Percentiles rank a stretch among this genome's conserved stretches.
phyloP scores from a whole-genome alignment of 2,888 invertebrate species.

The Macroteleia sp. region DNA sequence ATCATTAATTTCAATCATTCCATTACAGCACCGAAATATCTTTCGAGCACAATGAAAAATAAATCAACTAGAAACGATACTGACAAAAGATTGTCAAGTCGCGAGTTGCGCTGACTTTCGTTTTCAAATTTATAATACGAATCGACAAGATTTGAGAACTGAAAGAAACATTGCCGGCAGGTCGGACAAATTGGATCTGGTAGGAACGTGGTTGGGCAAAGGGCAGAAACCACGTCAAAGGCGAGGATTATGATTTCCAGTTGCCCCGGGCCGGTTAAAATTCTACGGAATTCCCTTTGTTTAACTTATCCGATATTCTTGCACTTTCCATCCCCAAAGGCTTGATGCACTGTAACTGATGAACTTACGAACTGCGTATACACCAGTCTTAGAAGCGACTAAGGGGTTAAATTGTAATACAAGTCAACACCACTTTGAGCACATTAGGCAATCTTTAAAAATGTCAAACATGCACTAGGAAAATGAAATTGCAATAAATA shows the following conservation, averaged over 20 bases:
- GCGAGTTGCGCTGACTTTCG: too few relatives aligned
- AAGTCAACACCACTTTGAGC: too few relatives aligned
- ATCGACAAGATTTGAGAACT: constrained; percentile 48
- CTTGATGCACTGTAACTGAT: constrained; percentile 41
- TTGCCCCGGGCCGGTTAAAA: constrained; percentile 61
- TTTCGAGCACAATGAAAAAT: too few relatives aligned
- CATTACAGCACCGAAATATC: too few relatives aligned
- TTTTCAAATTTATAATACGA: constrained; percentile 24
- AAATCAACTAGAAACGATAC: background rate
- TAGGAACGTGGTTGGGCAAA: constrained; percentile 37
- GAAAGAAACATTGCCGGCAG: constrained; percentile 52
- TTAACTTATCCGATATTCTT: constrained; percentile 62
- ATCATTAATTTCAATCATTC: too few relatives aligned
- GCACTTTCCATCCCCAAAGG: constrained; percentile 42
- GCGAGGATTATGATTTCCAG: constrained; percentile 69
- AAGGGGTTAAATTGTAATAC: too few relatives aligned
- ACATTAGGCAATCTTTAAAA: too few relatives aligned
- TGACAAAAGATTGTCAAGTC: background rate
- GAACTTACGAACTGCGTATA: too few relatives aligned
- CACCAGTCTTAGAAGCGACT: too few relatives aligned
- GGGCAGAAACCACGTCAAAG: constrained; percentile 69
- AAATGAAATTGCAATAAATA: too few relatives aligned
- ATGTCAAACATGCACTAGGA: too few relatives aligned
- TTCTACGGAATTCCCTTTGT: constrained; percentile 65
- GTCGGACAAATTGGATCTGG: constrained; percentile 29